Percentiles rank a stretch among this genome's conserved stretches.
phyloP scores from a whole-genome alignment of 2,797 vertebrate genomes.

The Monodelphis domestica region DNA sequence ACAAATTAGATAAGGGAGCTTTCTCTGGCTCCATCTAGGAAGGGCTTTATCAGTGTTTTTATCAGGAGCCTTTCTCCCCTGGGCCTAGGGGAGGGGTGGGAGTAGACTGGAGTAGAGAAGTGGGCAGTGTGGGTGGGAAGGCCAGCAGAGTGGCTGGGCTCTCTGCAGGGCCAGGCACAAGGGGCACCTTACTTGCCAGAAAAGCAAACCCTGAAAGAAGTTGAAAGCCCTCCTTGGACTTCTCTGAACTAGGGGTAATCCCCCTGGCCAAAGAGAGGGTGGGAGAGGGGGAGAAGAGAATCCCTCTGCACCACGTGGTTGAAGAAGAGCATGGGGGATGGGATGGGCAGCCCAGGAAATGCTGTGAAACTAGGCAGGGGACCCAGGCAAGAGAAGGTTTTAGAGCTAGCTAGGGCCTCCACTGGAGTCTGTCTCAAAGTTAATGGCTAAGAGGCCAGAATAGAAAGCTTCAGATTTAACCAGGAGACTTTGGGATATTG shows the following conservation, averaged over 20 bases:
- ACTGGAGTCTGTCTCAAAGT: not conserved
- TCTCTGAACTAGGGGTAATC: not conserved
- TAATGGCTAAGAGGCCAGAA: not conserved
- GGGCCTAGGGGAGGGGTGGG: not conserved
- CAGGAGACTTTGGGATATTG: not conserved
- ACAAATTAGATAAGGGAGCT: not conserved
- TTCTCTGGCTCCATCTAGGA: not conserved
- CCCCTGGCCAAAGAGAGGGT: not conserved
- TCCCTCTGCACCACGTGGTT: not conserved
- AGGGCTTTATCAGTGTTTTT: not conserved
- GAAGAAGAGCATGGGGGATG: not conserved
- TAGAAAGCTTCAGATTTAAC: too few species aligned
- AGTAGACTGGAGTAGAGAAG: not conserved
- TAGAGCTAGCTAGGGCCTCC: not conserved
- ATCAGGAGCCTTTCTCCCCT: not conserved
- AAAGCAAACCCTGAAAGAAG: not conserved
- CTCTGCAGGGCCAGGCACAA: not conserved
- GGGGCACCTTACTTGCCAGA: not conserved
- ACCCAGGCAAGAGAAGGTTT: not conserved
- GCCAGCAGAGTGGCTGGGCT: not conserved
- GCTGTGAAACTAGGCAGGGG: not conserved
- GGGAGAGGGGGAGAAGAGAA: not conserved
- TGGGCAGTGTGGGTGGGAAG: not conserved
- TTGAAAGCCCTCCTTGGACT: not conserved
- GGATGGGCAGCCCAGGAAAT: too few species aligned